Percentiles rank a stretch among this genome's conserved stretches.
Conservation (phyloP, 2,888 invertebrate species). For the Drosophila basisetae region DNA sequence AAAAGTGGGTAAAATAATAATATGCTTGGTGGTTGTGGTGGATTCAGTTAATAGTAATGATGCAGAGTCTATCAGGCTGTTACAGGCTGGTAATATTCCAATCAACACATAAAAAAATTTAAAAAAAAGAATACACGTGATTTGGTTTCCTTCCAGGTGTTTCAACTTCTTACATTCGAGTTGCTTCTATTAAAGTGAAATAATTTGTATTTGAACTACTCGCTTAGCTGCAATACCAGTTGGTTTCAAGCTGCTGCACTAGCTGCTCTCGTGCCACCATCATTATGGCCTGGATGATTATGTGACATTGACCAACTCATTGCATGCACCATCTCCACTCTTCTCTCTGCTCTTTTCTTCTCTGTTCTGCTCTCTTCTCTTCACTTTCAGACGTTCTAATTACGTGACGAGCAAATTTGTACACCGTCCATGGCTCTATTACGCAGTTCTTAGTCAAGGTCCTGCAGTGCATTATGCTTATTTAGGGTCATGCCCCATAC, state of each 20-base stretch:
- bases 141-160: not conserved
- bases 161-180: not conserved
- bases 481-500: slow-evolving; percentile 41
- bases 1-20: not conserved
- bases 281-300: not conserved
- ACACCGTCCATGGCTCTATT: slow-evolving; percentile 50
- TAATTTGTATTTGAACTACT: not conserved
- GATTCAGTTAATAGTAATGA: not conserved
- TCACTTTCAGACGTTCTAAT: slow-evolving; percentile 32
- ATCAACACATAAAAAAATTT: not conserved
- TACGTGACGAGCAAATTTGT: slow-evolving; percentile 38
- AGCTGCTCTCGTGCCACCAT: not conserved
- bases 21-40: too few relatives aligned
- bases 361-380: not conserved
- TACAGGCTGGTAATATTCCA: not conserved
- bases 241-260: not conserved
- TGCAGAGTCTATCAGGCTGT: not conserved
- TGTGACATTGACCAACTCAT: not conserved
- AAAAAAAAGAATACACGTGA: not conserved
- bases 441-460: slow-evolving; percentile 50
- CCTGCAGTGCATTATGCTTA: slow-evolving; percentile 65
- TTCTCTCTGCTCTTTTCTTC: not conserved
- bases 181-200: not conserved
- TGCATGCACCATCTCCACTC: not conserved
- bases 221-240: not conserved